A percentile compares a stretch with the other conserved stretches of the same genome.
Conservation (phyloP, 2,888 invertebrate species). For the Latrodectus hesperus region DNA sequence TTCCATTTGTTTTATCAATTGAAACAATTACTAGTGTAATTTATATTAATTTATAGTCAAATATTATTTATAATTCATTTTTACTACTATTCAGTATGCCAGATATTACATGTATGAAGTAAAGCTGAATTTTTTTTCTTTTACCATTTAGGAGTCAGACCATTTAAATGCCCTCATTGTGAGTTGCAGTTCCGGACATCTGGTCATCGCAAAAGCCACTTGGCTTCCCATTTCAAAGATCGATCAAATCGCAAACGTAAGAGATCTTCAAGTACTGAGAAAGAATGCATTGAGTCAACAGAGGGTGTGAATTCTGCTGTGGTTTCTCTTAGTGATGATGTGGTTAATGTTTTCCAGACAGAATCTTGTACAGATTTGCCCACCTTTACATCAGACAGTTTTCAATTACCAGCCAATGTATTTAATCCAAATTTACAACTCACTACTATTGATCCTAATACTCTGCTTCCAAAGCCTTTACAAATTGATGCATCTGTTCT, state of each 20-base stretch:
- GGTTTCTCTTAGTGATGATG: conserved; percentile 71
- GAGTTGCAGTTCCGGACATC: conserved; percentile 81
- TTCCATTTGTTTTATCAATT: too few relatives aligned
- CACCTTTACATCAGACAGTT: conserved; percentile 71
- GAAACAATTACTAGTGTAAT: too few relatives aligned
- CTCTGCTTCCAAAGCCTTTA: conserved; percentile 74
- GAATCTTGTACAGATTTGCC: conserved; percentile 15
- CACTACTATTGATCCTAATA: conserved; percentile 75
- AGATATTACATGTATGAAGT: too few relatives aligned
- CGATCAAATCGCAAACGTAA: conserved; percentile 52
- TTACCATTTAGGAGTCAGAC: conserved; percentile 74
- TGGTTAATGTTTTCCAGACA: conserved; percentile 51
- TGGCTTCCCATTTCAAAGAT: conserved; percentile 76
- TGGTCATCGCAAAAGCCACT: conserved; percentile 81
- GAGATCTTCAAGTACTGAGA: background rate
- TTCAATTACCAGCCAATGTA: conserved; percentile 74
- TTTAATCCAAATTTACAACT: conserved; percentile 75
- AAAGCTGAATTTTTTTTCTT: too few relatives aligned
- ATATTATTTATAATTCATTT: too few relatives aligned
- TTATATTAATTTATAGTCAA: too few relatives aligned
- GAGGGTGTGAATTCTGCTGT: conserved; percentile 16
- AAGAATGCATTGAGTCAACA: background rate
- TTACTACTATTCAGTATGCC: too few relatives aligned
- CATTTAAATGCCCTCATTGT: conserved; percentile 89
- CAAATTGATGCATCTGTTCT: conserved; percentile 77